phyloP scores from a whole-genome alignment of 2,888 invertebrate genomes.

The Ophraella communa region DNA sequence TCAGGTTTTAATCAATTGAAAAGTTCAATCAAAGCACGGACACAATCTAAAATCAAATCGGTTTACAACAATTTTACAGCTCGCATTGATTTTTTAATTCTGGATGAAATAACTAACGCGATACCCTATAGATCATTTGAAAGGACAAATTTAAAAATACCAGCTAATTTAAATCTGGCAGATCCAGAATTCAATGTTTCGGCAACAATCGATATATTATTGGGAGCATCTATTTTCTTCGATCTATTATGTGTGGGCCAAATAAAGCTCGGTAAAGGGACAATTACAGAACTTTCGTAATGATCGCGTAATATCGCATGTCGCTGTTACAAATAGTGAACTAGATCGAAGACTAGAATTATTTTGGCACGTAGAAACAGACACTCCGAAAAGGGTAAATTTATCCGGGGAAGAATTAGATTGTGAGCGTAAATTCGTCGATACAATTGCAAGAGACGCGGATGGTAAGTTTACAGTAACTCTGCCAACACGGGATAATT shows the following conservation, averaged over 20 bases:
- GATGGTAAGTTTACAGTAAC: not conserved
- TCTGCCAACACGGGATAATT: not conserved
- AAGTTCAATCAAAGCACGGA: not conserved
- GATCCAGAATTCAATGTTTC: slow-evolving; percentile 5
- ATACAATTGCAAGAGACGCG: not conserved
- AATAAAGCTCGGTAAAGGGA: no score
- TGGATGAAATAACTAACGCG: not conserved
- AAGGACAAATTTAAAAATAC: not conserved
- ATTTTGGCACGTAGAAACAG: not conserved
- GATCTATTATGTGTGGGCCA: no score
- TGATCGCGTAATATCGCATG: no score
- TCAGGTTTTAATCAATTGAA: not conserved
- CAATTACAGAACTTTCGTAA: no score
- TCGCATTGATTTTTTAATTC: not conserved
- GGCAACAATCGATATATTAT: not conserved
- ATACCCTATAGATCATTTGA: not conserved
- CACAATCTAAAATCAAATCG: not conserved
- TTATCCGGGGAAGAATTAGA: not conserved
- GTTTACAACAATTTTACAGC: not conserved
- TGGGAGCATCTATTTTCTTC: no score
- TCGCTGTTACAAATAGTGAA: not conserved
- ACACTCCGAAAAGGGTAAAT: not conserved
- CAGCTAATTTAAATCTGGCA: not conserved
- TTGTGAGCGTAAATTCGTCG: not conserved
- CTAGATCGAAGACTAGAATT: not conserved